A percentile compares a stretch with the other conserved stretches of the same genome.
These are phyloP conservation scores for Drosophila cardini DNA, from an alignment of 1,140 invertebrate species.

Conservation along the genomic window DNA sequence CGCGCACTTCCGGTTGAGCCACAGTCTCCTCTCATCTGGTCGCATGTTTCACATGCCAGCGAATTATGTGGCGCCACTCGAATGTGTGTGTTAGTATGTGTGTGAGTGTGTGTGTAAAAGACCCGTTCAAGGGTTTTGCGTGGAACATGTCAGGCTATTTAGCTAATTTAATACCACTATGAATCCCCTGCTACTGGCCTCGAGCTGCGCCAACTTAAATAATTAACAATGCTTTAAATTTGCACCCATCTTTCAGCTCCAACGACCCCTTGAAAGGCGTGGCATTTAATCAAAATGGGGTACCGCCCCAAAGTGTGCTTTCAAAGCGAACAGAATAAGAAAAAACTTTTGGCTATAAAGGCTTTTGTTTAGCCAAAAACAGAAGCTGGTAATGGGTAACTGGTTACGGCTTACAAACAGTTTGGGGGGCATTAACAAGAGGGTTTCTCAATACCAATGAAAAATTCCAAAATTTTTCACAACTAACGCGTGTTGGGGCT, in stretches of 20 bases:
- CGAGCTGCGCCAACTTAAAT: constrained; percentile 56
- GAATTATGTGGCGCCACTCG: constrained; percentile 15
- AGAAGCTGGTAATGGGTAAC: not conserved
- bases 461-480: not conserved
- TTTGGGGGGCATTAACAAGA: not conserved
- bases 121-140: constrained; percentile 26
- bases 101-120: constrained; percentile 27
- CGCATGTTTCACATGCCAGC: constrained; percentile 45
- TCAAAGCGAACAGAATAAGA: not conserved
- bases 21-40: constrained; percentile 59
- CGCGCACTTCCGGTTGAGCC: constrained; percentile 69
- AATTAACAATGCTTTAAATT: constrained; percentile 74
- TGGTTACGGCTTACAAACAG: not conserved
- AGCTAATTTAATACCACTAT: constrained; percentile 49
- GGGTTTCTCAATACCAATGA: not conserved
- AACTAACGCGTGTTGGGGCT: no score
- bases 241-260: constrained; percentile 5
- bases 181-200: constrained; percentile 5
- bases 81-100: not conserved
- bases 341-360: constrained; percentile 7
- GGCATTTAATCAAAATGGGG: constrained; percentile 37
- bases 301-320: not conserved
- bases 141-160: constrained; percentile 33
- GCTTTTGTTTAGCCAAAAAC: constrained; percentile 9
- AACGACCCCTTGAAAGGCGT: not conserved